Conservation (phyloP, 2,888 invertebrate genomes). For the Xestia ashworthii region DNA sequence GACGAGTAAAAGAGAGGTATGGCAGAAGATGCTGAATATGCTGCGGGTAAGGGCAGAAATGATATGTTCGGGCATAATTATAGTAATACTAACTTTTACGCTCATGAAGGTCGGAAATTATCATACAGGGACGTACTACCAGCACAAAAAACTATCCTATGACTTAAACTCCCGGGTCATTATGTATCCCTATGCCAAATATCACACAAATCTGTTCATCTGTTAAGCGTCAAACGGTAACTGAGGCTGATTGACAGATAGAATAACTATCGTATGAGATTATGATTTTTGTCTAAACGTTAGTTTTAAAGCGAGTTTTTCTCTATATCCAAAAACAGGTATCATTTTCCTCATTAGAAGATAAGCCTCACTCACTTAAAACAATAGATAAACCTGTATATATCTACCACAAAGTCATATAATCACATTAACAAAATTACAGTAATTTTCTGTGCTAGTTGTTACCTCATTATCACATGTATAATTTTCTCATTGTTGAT, state of each 20-base stretch:
- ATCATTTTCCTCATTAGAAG: constrained; percentile 9
- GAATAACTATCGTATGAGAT: background rate
- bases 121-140: background rate
- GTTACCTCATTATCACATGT: background rate
- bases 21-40: too few species aligned
- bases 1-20: too few species aligned
- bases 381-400: constrained; percentile 3
- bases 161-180: background rate
- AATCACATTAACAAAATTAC: constrained; percentile 23
- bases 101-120: background rate
- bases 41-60: too few species aligned
- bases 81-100: background rate
- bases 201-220: background rate
- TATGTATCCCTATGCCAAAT: background rate
- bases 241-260: background rate
- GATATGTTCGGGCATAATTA: background rate
- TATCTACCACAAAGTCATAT: background rate
- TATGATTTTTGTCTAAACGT: background rate
- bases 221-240: background rate
- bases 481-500: constrained; percentile 16
- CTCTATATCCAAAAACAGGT: background rate
- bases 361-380: background rate
- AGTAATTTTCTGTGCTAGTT: constrained; percentile 3
- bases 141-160: background rate
- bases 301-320: background rate